Evolutionary conservation across 2,113 vertebrate genomes (phyloP).

Genomic region (Epinephelus lanceolatus): DNA sequence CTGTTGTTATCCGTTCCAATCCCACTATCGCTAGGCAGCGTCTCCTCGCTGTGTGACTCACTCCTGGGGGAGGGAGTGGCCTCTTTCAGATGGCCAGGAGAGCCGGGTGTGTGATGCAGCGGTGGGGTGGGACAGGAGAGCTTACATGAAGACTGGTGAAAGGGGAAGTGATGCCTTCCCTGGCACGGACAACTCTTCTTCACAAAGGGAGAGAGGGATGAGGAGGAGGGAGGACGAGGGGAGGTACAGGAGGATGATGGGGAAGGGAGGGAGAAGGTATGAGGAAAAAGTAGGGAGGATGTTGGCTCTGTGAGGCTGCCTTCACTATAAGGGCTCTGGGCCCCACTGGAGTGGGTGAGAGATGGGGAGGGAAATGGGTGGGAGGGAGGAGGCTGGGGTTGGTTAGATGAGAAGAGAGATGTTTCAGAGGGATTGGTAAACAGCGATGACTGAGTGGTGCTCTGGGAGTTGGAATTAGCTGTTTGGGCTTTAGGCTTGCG

Average conservation of each 20-base stretch:
- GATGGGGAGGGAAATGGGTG: constrained; percentile 91
- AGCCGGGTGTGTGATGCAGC: constrained; percentile 71
- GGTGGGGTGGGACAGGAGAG: constrained; percentile 85
- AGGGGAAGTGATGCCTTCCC: constrained; percentile 80
- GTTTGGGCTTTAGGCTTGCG: constrained; percentile 92
- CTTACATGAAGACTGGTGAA: constrained; percentile 83
- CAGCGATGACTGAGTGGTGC: constrained; percentile 74
- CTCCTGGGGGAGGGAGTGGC: constrained; percentile 93
- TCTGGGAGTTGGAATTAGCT: constrained; percentile 42
- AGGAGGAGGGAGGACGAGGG: constrained; percentile 76
- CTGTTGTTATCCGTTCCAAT: constrained; percentile 95
- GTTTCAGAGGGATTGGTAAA: constrained; percentile 83
- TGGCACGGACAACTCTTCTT: constrained; percentile 86
- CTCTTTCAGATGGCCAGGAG: constrained; percentile 89
- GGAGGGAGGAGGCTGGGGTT: constrained; percentile 81
- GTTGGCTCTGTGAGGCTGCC: constrained; percentile 89
- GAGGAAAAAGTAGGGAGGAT: constrained; percentile 73
- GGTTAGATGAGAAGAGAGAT: constrained; percentile 79
- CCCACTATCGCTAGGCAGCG: constrained; percentile 92
- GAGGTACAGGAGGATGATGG: constrained; percentile 79
- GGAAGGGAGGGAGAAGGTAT: constrained; percentile 79
- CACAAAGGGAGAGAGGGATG: constrained; percentile 85
- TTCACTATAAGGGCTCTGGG: constrained; percentile 93
- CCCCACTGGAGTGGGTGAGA: constrained; percentile 92
- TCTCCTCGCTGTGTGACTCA: constrained; percentile 94